Conservation (phyloP, 2,113 vertebrate species). For the Phrynocephalus versicolor region DNA sequence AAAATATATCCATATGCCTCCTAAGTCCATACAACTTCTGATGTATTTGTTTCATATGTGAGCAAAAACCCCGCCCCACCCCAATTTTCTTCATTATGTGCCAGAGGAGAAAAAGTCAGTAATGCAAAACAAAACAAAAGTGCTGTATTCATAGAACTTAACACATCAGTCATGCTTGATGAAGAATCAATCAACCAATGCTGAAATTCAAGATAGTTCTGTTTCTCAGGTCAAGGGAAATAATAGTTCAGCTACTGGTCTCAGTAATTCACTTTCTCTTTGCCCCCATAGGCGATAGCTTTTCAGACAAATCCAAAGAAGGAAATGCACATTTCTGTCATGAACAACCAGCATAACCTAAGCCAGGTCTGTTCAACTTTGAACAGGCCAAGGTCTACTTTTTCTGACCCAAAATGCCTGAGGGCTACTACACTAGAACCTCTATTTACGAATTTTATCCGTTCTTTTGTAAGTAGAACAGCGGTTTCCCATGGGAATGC, state of each 20-base stretch:
- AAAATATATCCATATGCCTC: constrained; percentile 55
- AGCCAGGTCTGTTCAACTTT: too few relatives aligned
- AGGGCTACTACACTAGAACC: too few relatives aligned
- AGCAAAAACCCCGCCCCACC: too few relatives aligned
- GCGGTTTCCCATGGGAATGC: too few relatives aligned
- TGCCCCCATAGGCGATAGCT: constrained; percentile 65
- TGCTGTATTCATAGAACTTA: constrained; percentile 33
- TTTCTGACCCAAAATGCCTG: too few relatives aligned
- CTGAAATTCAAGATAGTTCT: constrained; percentile 69
- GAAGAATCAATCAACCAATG: constrained; percentile 62
- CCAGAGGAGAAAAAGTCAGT: background rate
- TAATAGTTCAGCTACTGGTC: constrained; percentile 68
- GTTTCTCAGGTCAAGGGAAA: constrained; percentile 59
- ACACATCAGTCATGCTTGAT: constrained; percentile 55
- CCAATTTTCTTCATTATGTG: background rate
- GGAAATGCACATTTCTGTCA: background rate
- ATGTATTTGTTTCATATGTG: too few relatives aligned
- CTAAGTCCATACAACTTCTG: background rate
- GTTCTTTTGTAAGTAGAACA: too few relatives aligned
- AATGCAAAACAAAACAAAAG: background rate
- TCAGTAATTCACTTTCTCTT: constrained; percentile 68
- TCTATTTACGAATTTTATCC: too few relatives aligned
- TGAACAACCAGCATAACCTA: background rate
- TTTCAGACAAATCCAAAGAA: background rate
- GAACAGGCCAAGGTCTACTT: too few relatives aligned